Evolutionary conservation across 2,888 invertebrate genomes (phyloP), one percentile per base, ranked within the genome.

Genomic region (Eristalinus sepulchralis): DNA sequence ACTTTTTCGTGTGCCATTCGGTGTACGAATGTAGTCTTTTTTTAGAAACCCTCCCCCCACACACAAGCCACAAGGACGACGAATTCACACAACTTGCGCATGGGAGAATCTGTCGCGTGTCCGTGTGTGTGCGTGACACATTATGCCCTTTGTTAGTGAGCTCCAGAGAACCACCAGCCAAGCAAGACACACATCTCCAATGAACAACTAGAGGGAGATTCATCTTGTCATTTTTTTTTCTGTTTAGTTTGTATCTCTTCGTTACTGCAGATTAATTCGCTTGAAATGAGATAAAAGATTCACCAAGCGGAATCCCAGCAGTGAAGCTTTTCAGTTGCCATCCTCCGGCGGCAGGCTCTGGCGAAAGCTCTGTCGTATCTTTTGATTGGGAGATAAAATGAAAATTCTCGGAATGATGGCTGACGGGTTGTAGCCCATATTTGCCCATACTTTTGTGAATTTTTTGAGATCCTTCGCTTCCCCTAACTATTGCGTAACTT

Each of bases 211-310:
- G 57, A 39, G 20, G 13, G 24, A 36, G 5, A 31, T 55, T 55
- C 20, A 20, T 13, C 39, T 10, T 11, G 59, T 59, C 20, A 20
- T 13, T 31, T 10, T 11, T 59, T 59, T 36, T 70, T n/a, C 6
- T 39, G 13, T n/a, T n/a, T n/a, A n/a, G n/a, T n/a, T n/a, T n/a
- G 17, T 17, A 9, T 31, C 66, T 31, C 60, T 47, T 53, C 17
- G 31, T 67, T n/a, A 22, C 39, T 70, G 20, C 34, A 70, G 77
- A 70, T 77, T 63, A 77, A 63, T 77, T 77, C 59, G 62, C 68
- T 53, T 33, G 76, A 77, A 77, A 62, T 68, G 27, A 17, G 67
- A 62, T 62, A 68, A 60, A 60, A 13, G 53, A 63, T 22, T 31
- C 34, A 33, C 27, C 77, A 34, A 66, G 67, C 67, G 20, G 70